Base-by-base conservation (phyloP, 2,888 invertebrate genomes). In the Ornithoptera alexandrae region DNA sequence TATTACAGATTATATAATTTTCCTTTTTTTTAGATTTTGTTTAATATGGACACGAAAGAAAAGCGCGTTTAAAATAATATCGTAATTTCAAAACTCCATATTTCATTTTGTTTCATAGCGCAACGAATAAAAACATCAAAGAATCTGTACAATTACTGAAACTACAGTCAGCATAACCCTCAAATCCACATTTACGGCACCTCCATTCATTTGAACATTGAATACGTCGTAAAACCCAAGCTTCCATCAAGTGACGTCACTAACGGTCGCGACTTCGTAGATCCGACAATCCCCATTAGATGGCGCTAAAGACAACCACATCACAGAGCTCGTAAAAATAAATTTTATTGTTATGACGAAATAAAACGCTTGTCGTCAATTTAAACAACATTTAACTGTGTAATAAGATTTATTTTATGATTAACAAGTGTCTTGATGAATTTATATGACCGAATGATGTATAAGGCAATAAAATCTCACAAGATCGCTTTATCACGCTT, bases 291-390 rank as follows among this genome's bases (percentile, higher is more conserved):
- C 60, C 71, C 83, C 80, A 76, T 83, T 82, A 92, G 93, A 83
- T 93, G 92, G 89, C 90, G 87, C 84, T 84, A 76, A 79, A 79
- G 78, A 77, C 76, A 83, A 78, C 81, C 80, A 68, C 78, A 80
- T 82, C 82, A 82, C 78, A 74, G 76, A 73, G 86, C 84, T 89
- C 90, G 84, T 92, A 92, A 92, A 92, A 92, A 90, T 90, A 89
- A 92, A 92, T 91, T 92, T 92, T 92, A 92, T 92, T 92, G 92
- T 92, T 92, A 92, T 92, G 91, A 90, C 86, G 90, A 91, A 92
- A 92, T 92, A 92, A 92, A 92, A 92, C 92, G 91, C 90, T 91
- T 91, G 92, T 91, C 92, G 88, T 92, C 92, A 91, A 92, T 92
- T 92, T 92, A 90, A 92, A 92, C 90, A 90, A 90, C 85, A 92